phyloP scores from a whole-genome alignment of 2,888 invertebrate genomes.

The Abscondita cerata region DNA sequence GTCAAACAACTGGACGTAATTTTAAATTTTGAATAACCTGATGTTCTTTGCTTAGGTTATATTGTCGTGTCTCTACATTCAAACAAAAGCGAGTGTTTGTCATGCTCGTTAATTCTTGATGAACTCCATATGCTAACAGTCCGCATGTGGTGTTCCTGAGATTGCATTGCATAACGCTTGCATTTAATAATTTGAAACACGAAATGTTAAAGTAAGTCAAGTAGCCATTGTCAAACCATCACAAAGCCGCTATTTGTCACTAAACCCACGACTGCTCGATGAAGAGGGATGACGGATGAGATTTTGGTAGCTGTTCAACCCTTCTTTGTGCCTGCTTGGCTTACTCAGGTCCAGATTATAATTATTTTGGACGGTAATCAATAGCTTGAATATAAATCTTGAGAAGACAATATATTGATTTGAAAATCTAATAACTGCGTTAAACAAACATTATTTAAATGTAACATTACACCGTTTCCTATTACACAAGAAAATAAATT shows the following conservation, averaged over 20 bases:
- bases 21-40: no score
- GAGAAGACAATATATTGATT: neutral
- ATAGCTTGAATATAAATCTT: slow-evolving; percentile 25
- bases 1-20: no score
- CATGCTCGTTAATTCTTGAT: slow-evolving; percentile 21
- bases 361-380: slow-evolving; percentile 34
- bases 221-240: slow-evolving; percentile 53
- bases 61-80: neutral
- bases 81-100: slow-evolving; percentile 16
- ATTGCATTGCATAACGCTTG: slow-evolving; percentile 29
- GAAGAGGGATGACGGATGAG: slow-evolving; percentile 54
- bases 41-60: no score
- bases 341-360: slow-evolving; percentile 32
- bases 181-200: slow-evolving; percentile 48
- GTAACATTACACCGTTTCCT: no score
- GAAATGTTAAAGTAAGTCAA: slow-evolving; percentile 52
- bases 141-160: slow-evolving; percentile 15
- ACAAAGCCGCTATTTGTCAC: slow-evolving; percentile 56
- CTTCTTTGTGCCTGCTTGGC: slow-evolving; percentile 38
- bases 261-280: slow-evolving; percentile 52
- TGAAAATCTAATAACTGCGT: no score
- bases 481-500: no score
- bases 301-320: slow-evolving; percentile 42
- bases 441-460: no score
- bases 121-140: slow-evolving; percentile 18